Evolutionary conservation across 1,140 invertebrate genomes (phyloP), one percentile per base, ranked within the genome.

Genomic region (Acromyrmex charruanus): DNA sequence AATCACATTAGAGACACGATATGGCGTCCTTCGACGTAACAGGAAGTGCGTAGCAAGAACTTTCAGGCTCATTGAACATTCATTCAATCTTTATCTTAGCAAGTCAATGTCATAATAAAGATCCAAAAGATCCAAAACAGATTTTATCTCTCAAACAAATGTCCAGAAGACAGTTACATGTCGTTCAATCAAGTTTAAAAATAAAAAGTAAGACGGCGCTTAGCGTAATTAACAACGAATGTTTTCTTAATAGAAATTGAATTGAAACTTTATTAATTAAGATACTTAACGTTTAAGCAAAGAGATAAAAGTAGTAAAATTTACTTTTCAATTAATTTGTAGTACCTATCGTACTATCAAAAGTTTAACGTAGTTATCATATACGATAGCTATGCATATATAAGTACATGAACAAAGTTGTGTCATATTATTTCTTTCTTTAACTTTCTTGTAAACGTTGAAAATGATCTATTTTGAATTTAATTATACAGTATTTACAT

Each of bases 1-100:
- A 90, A 94, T 93, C 90, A 89, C 77, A 82, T 91, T 91, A 92
- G 18, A 85, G 85, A 82, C 51, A 28, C 39, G 74, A 71, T 85
- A 66, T 28, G 63, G 28, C 68, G 25, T 74, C 63, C 51, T 12
- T 21, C 28, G 16, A 49, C 49, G 16, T 44, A 49, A 25, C 25
- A 12, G 39, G 25, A 82, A 82, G 21, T 84, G 71, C 69, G 55
- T 72, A 39, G 53, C 68, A 74, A 75, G 44, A 84, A 74, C 80
- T 82, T 82, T 49, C 14, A 21, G 68, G 7, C 18, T 81, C 35
- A 28, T 71, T 65, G 18, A 80, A 35, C 63, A 55, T 74, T 44
- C 69, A 82, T 59, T 74, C 39, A 58, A 59, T 39, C 31, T 49
- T 74, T 21, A 7, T 18, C 53, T 55, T 21, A 25, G 10, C 66